A percentile compares a stretch with the other conserved stretches of the same genome.
Evolutionary conservation across 2,888 invertebrate species (phyloP).

Genomic region (Biston stratarius): DNA sequence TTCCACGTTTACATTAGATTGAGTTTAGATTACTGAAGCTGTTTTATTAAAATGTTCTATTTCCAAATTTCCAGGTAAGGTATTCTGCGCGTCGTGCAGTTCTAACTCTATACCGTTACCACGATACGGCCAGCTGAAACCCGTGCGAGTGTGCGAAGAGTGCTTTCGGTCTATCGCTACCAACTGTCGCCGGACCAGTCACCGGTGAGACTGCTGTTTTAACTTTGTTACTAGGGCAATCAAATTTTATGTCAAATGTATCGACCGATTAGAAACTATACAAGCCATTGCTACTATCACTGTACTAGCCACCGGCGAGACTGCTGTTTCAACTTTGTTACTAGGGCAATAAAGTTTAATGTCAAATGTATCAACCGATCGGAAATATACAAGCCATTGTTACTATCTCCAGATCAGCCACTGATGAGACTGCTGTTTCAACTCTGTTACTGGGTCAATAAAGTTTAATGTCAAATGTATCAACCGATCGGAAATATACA

Average conservation of each 20-base stretch:
- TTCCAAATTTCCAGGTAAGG: constrained; percentile 85
- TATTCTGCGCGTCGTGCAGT: constrained; percentile 97
- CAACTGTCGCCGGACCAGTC: constrained; percentile 54
- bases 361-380: background rate
- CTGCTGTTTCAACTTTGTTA: background rate
- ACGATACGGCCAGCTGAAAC: constrained; percentile 96
- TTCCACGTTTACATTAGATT: no score
- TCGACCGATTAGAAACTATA: background rate
- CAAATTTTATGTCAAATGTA: constrained; percentile 11
- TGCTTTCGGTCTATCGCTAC: constrained; percentile 87
- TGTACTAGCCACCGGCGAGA: constrained; percentile 42
- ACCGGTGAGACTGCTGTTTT: constrained; percentile 35
- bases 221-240: constrained; percentile 4
- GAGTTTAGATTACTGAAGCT: background rate
- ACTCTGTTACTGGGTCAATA: constrained; percentile 7
- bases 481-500: background rate
- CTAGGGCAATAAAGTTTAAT: background rate
- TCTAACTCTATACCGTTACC: constrained; percentile 97
- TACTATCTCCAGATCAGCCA: constrained; percentile 36
- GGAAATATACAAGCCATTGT: background rate
- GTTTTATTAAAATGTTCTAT: background rate
- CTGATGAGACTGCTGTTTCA: constrained; percentile 31
- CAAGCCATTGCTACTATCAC: constrained; percentile 45
- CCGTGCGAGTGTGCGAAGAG: constrained; percentile 97
- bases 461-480: constrained; percentile 6